These are phyloP conservation scores for Cerceris ruficornis DNA, from an alignment of 2,888 invertebrate species.

Conservation along the genomic window DNA sequence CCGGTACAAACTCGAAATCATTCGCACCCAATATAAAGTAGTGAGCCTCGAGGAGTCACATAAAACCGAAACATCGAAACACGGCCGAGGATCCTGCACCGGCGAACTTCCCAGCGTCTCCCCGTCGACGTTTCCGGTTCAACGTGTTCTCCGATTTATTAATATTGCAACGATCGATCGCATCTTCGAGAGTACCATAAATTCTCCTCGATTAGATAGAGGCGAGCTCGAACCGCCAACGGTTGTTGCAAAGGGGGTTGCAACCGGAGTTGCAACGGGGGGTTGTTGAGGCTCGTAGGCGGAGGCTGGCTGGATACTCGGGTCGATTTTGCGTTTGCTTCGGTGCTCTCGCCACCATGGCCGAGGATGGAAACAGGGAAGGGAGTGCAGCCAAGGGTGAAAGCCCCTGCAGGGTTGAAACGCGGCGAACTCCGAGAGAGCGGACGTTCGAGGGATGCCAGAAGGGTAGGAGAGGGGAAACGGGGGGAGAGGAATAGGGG, in stretches of 20 bases:
- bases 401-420: constrained; percentile 34
- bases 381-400: constrained; percentile 58
- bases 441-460: constrained; percentile 41
- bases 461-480: constrained; percentile 15
- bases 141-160: constrained; percentile 60
- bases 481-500: constrained; percentile 10
- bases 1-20: constrained; percentile 52
- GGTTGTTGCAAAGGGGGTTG: constrained; percentile 37
- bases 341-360: constrained; percentile 51
- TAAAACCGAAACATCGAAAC: constrained; percentile 1
- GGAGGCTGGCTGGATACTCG: constrained; percentile 58
- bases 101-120: background rate
- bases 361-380: constrained; percentile 42
- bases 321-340: constrained; percentile 72
- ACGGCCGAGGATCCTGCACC: background rate
- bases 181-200: constrained; percentile 51
- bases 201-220: constrained; percentile 35
- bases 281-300: constrained; percentile 59
- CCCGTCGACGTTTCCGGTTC: background rate
- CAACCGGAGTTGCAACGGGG: constrained; percentile 14
- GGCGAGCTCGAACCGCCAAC: constrained; percentile 38
- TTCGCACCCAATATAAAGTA: constrained; percentile 47
- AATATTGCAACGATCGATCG: constrained; percentile 66
- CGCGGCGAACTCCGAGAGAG: constrained; percentile 30
- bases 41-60: background rate